A percentile compares a stretch with the other conserved stretches of the same genome.
Conservation (phyloP, 2,113 vertebrate species). For the Antidorcas marsupialis region DNA sequence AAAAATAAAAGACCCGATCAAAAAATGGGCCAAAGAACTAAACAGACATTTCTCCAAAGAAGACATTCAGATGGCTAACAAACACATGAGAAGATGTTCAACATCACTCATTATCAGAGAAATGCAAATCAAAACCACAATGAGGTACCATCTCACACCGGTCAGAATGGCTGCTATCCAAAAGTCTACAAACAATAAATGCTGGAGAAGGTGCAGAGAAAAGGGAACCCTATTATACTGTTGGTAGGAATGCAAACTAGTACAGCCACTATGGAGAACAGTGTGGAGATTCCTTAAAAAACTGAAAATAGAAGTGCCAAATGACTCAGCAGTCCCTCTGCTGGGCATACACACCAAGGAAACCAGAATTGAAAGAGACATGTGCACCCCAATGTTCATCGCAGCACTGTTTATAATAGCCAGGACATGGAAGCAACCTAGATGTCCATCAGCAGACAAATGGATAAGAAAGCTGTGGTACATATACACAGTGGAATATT, state of each 20-base stretch:
- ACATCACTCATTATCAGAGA: not conserved
- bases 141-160: accelerated
- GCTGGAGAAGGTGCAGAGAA: not conserved
- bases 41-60: not conserved
- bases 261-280: not conserved
- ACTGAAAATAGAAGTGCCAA: not conserved
- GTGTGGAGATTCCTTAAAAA: not conserved
- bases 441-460: not conserved
- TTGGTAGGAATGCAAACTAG: not conserved
- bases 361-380: not conserved
- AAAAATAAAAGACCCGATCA: not conserved
- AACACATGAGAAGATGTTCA: not conserved
- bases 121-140: not conserved
- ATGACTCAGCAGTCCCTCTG: not conserved
- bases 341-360: not conserved
- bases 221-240: not conserved
- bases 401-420: not conserved
- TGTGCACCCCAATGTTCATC: not conserved
- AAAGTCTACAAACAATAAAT: not conserved
- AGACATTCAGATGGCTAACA: not conserved
- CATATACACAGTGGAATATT: not conserved
- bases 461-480: not conserved
- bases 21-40: not conserved
- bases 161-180: not conserved
- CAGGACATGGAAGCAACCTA: not conserved